These are phyloP conservation scores for Ormia ochracea DNA, from an alignment of 2,888 invertebrate genomes.

Conservation along the genomic window DNA sequence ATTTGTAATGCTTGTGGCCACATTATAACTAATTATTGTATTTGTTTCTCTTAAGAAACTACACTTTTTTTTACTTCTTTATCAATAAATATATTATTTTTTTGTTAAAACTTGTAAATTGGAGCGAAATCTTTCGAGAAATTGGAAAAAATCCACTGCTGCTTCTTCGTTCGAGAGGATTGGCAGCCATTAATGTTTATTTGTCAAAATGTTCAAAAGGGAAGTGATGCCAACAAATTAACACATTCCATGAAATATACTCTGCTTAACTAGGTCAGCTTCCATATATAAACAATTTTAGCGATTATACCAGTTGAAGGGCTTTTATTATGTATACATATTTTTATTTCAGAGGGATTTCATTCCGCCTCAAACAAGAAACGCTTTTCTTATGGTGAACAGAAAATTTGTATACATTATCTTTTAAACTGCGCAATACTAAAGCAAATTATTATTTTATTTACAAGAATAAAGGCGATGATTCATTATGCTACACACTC, in stretches of 20 bases:
- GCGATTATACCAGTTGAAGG: background rate
- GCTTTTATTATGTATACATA: background rate
- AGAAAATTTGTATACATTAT: too few relatives aligned
- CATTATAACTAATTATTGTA: slow-evolving; percentile 69
- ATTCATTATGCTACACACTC: too few relatives aligned
- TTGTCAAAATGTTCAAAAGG: slow-evolving; percentile 68
- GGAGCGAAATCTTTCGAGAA: slow-evolving; percentile 66
- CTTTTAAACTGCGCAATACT: too few relatives aligned
- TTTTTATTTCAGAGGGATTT: too few relatives aligned
- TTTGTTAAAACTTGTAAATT: slow-evolving; percentile 68
- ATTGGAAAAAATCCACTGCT: slow-evolving; percentile 65
- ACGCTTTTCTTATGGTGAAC: too few relatives aligned
- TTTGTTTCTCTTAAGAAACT: slow-evolving; percentile 59
- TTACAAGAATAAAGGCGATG: too few relatives aligned
- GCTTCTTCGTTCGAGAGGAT: slow-evolving; percentile 65
- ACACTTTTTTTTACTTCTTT: slow-evolving; percentile 55
- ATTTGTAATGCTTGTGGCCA: slow-evolving; percentile 80
- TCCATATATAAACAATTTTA: background rate
- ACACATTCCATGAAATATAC: background rate
- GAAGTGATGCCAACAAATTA: background rate
- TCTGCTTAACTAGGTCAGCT: background rate
- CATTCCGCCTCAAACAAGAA: too few relatives aligned
- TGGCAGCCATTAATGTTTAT: slow-evolving; percentile 72
- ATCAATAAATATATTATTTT: slow-evolving; percentile 66
- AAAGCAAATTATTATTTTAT: too few relatives aligned